Conservation (phyloP, 2,888 invertebrate genomes). For the Aethes cnicana region DNA sequence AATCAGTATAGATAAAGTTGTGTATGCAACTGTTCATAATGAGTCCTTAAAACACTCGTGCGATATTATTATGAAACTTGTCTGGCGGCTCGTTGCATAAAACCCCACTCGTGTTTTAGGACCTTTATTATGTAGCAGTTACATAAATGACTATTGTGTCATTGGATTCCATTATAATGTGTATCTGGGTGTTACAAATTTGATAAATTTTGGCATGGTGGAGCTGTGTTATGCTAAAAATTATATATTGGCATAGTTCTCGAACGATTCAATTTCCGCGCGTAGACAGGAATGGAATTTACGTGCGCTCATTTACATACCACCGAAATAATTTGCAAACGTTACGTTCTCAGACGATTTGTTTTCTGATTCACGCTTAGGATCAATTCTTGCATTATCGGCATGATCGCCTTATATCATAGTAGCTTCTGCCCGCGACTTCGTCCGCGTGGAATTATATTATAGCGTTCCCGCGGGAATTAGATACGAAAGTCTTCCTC, state of each 20-base stretch:
- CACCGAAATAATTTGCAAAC: slow-evolving; percentile 77
- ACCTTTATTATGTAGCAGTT: no score
- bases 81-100: no score
- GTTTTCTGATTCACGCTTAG: slow-evolving; percentile 63
- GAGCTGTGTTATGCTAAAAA: slow-evolving; percentile 33
- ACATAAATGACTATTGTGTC: no score
- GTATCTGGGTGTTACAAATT: slow-evolving; percentile 13
- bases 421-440: no score
- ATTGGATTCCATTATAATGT: slow-evolving; percentile 9
- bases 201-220: slow-evolving; percentile 15
- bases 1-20: no score
- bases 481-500: not conserved
- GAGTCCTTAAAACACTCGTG: no score
- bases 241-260: slow-evolving; percentile 73
- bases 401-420: slow-evolving; percentile 33
- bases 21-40: no score
- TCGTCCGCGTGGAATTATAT: no score
- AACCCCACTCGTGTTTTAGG: no score
- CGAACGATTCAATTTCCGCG: slow-evolving; percentile 80
- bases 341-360: slow-evolving; percentile 63
- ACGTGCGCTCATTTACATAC: slow-evolving; percentile 79
- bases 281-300: slow-evolving; percentile 77
- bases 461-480: no score
- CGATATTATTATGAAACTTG: no score
- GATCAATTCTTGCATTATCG: slow-evolving; percentile 43